Evolutionary conservation across 2,888 invertebrate species (phyloP), one percentile per base, ranked within the genome.

Genomic region (Volucella inanis): DNA sequence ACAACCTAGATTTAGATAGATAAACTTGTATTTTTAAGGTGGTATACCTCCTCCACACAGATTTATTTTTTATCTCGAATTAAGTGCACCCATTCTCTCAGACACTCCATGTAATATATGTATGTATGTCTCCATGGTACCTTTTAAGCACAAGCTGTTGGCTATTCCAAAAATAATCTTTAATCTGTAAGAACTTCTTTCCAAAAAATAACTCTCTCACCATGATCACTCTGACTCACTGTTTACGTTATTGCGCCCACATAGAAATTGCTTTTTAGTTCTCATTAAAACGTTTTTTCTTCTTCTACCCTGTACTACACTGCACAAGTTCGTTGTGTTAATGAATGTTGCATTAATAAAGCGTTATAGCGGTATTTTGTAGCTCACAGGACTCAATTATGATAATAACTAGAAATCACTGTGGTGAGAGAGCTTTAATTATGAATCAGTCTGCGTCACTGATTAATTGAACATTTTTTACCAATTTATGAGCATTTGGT

Each of bases 331-430:
- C 12, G 22, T 50, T 61, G 31, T 43, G 39, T n/a, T 62, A 54
- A 55, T 64, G 74, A 47, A 39, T 47, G 18, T 49, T 55, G 64
- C 54, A 74, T 64, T 39, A 55, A 31, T 38, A 9, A 18, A 74
- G 18, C 62, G 72, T 39, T 54, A 55, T 18, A 54, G 38, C 15
- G 18, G 59, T 38, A 8, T 12, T 38, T 31, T 6, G 6, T 39
- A n/a, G 43, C 38, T 39, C 45, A 18, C 11, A 14, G 62, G 18
- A 81, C 80, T 75, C 70, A 81, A 70, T 81, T 81, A 75, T 47
- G 75, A 43, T 62, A 75, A 68, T 80, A 68, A 50, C 68, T 68
- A 43, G 61, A 80, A 68, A 75, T 80, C 74, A 61, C 41, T 61
- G 47, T 14, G 67, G 54, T 49, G n/a, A 45, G 18, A 31, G 41